Base-by-base conservation (phyloP, 1,140 invertebrate genomes). In the Drosophila repletoides region DNA sequence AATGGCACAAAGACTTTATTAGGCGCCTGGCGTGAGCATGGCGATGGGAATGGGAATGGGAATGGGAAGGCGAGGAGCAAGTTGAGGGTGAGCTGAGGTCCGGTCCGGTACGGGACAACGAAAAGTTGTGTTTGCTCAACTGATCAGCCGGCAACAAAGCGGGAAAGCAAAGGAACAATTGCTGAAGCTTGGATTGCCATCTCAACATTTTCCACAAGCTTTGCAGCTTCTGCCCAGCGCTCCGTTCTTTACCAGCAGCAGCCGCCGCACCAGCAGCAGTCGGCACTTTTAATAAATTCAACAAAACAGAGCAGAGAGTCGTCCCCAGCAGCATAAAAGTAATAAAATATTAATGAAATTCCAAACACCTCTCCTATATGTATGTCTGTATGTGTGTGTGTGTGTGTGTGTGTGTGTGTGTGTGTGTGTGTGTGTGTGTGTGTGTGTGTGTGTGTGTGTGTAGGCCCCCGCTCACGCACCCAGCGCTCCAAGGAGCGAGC, bases 311-410 rank as follows among this genome's bases (percentile, higher is more conserved):
- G 48, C 49, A 49, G 12, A 68, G 49, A n/a, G n/a, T n/a, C n/a
- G n/a, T 56, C 53, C 43, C 58, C 56, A 56, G 5, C 64, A 43
- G 48, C 56, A 31, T 12, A 68, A 87, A 87, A 73, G 87, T 80
- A 87, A 89, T 89, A 80, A 89, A 89, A 89, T 89, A 89, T 88
- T 89, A 89, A 89, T 89, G 87, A 89, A 89, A 89, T 89, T 89
- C 87, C 87, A 77, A 84, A 89, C 87, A 89, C 87, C 76, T 87
- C 53, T 59, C 67, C n/a, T n/a, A n/a, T n/a, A n/a, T n/a, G n/a
- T n/a, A n/a, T n/a, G n/a, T n/a, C n/a, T n/a, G n/a, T n/a, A n/a
- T n/a, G n/a, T n/a, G n/a, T n/a, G n/a, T n/a, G n/a, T n/a, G n/a
- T n/a, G n/a, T n/a, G n/a, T n/a, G n/a, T n/a, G n/a, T n/a, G n/a